Percentiles rank a stretch among this genome's conserved stretches.
phyloP scores from a whole-genome alignment of 1,140 invertebrate genomes.

The Cardiocondyla obscurior region DNA sequence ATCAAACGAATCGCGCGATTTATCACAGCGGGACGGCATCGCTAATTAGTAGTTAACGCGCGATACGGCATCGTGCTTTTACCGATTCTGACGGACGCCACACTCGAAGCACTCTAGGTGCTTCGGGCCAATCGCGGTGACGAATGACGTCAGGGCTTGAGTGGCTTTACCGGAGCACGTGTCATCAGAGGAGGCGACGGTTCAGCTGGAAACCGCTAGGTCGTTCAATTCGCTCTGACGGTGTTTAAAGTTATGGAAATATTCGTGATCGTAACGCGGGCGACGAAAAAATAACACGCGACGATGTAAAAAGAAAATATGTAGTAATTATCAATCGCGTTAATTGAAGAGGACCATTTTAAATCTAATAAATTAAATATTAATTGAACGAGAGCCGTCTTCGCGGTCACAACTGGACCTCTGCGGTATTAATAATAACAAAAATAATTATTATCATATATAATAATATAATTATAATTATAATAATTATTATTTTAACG shows the following conservation, averaged over 20 bases:
- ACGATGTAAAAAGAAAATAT: neutral
- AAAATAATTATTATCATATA: too few relatives aligned
- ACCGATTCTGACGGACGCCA: slow-evolving; percentile 13
- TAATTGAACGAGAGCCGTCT: too few relatives aligned
- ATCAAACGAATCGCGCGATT: too few relatives aligned
- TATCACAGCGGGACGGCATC: slow-evolving; percentile 21
- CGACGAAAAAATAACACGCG: too few relatives aligned
- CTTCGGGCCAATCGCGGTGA: slow-evolving; percentile 3
- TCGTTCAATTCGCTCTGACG: neutral
- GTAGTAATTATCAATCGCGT: neutral
- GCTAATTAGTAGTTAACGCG: slow-evolving; percentile 50
- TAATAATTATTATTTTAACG: too few relatives aligned
- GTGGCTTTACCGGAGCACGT: slow-evolving; percentile 8
- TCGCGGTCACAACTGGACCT: too few relatives aligned
- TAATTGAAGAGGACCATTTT: too few relatives aligned
- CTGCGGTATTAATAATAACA: too few relatives aligned
- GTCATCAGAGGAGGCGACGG: slow-evolving; percentile 11
- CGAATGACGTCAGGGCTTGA: neutral
- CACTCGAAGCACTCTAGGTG: slow-evolving; percentile 19
- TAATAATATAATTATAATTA: too few relatives aligned
- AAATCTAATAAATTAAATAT: too few relatives aligned
- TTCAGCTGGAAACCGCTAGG: neutral
- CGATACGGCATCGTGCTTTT: neutral
- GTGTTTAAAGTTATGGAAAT: slow-evolving; percentile 12
- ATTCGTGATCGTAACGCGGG: too few relatives aligned